Evolutionary conservation across 2,888 invertebrate genomes (phyloP).

Genomic region (Noctua janthe): DNA sequence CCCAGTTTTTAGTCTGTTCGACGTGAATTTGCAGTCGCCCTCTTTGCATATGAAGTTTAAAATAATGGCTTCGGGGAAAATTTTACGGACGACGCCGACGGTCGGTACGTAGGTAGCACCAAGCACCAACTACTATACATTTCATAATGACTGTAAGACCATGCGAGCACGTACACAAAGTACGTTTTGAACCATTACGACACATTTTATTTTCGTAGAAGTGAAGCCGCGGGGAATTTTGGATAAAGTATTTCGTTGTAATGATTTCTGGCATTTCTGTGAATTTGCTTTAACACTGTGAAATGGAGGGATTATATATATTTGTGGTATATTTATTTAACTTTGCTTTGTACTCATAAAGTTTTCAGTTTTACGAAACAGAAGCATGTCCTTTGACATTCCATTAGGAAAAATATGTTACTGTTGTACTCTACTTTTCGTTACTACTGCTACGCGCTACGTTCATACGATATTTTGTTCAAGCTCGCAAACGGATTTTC

Average conservation of each 20-base stretch:
- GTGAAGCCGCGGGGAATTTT: constrained; percentile 22
- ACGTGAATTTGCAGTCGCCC: constrained; percentile 72
- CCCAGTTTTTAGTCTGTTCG: constrained; percentile 78
- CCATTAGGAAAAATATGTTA: neutral
- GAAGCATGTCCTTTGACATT: neutral
- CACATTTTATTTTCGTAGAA: constrained; percentile 52
- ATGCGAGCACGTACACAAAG: constrained; percentile 59
- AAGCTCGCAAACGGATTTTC: neutral
- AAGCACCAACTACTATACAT: constrained; percentile 47
- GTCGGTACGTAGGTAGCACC: neutral
- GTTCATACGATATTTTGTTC: neutral
- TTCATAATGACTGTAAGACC: constrained; percentile 70
- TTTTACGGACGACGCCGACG: constrained; percentile 53
- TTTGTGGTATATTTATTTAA: constrained; percentile 10
- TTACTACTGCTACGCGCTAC: neutral
- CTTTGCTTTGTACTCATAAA: neutral
- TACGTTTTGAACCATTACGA: constrained; percentile 45
- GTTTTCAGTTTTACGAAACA: constrained; percentile 1
- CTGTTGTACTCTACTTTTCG: neutral
- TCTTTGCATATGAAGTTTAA: constrained; percentile 65
- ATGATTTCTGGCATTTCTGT: constrained; percentile 32
- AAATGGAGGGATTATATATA: neutral
- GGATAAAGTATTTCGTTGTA: constrained; percentile 17
- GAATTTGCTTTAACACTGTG: constrained; percentile 22
- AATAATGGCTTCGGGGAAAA: constrained; percentile 73